These are phyloP conservation scores for Dryadula phaetusa DNA, from an alignment of 2,888 invertebrate species.

Conservation along the genomic window DNA sequence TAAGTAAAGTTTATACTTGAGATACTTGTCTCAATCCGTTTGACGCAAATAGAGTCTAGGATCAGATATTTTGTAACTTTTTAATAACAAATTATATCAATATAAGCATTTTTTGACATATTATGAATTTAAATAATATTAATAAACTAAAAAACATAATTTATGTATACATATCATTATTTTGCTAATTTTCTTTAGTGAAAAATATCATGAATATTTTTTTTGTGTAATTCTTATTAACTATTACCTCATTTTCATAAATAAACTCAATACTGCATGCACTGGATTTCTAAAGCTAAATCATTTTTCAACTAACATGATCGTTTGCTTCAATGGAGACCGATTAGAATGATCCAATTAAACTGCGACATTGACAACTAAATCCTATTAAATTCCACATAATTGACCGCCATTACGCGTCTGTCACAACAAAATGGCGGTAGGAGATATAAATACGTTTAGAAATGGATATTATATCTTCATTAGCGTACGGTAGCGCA, in stretches of 20 bases:
- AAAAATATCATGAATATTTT: too few species aligned
- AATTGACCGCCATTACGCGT: slow-evolving; percentile 79
- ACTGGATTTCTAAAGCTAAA: neutral
- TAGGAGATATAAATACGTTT: slow-evolving; percentile 76
- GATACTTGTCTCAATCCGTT: slow-evolving; percentile 1
- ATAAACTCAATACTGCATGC: neutral
- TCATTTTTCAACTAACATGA: slow-evolving; percentile 20
- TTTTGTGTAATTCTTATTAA: neutral
- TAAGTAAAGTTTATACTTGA: neutral
- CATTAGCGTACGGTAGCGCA: slow-evolving; percentile 79
- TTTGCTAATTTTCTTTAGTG: too few species aligned
- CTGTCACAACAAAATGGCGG: slow-evolving; percentile 75
- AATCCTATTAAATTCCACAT: slow-evolving; percentile 77
- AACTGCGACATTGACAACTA: slow-evolving; percentile 79
- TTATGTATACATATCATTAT: too few species aligned
- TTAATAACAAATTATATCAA: too few species aligned
- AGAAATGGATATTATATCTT: slow-evolving; percentile 83
- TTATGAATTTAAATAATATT: too few species aligned
- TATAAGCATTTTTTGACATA: too few species aligned
- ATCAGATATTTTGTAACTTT: neutral
- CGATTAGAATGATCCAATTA: slow-evolving; percentile 80
- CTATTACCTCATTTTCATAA: neutral
- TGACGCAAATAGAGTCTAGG: neutral
- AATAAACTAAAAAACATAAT: too few species aligned
- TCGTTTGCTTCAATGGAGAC: slow-evolving; percentile 55